phyloP scores from a whole-genome alignment of 2,888 invertebrate species.

The Rhabditophanes sp. region DNA sequence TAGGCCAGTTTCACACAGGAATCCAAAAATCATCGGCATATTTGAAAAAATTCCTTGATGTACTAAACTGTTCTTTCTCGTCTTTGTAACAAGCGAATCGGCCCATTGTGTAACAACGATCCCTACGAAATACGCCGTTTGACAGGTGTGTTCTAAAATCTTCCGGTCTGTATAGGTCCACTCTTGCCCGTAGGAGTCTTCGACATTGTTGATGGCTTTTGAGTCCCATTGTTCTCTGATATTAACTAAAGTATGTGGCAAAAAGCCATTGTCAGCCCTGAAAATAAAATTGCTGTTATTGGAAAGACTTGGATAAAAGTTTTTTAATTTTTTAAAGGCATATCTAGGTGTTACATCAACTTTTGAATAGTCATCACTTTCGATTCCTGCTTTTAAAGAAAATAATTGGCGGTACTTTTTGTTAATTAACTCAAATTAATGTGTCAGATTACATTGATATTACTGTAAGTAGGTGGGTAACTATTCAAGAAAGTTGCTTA shows the following conservation, averaged over 20 bases:
- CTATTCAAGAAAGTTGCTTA: no score
- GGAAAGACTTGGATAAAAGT: no score
- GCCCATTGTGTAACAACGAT: slow-evolving; percentile 48
- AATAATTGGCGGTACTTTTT: no score
- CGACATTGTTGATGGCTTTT: slow-evolving; percentile 86
- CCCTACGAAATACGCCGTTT: slow-evolving; percentile 47
- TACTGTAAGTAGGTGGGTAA: no score
- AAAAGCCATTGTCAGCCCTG: slow-evolving; percentile 97
- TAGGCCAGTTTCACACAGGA: slow-evolving; percentile 78
- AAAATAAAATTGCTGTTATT: no score
- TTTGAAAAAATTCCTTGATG: slow-evolving; percentile 51
- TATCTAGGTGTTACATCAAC: no score
- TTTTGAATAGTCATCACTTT: no score
- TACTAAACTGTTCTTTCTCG: slow-evolving; percentile 21
- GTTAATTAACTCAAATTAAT: no score
- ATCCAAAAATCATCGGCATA: slow-evolving; percentile 86
- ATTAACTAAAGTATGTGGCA: slow-evolving; percentile 70
- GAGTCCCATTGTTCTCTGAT: slow-evolving; percentile 94
- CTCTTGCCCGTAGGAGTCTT: slow-evolving; percentile 96
- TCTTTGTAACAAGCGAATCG: slow-evolving; percentile 48
- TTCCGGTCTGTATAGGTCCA: slow-evolving; percentile 54
- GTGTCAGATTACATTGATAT: no score
- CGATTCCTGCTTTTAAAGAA: no score
- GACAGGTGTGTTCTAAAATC: slow-evolving; percentile 46
- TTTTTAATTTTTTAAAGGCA: no score